Evolutionary conservation across 2,888 invertebrate genomes (phyloP).

Genomic region (Orgyia antiqua): DNA sequence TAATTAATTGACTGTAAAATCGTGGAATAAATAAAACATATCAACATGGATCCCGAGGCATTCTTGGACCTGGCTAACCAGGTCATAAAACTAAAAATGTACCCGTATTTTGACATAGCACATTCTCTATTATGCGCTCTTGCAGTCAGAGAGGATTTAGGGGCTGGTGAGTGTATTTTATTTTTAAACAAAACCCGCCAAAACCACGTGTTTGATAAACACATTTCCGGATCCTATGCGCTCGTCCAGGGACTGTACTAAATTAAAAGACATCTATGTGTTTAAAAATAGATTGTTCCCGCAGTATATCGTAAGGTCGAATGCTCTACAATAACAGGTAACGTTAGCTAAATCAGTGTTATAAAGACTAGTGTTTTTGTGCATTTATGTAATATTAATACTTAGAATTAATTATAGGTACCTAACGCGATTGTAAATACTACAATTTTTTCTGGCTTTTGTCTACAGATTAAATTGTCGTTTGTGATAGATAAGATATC

Average conservation of each 20-base stretch:
- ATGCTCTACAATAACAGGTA: constrained; percentile 12
- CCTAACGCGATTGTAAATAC: too few species aligned
- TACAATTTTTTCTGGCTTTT: too few species aligned
- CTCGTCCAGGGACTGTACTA: constrained; percentile 39
- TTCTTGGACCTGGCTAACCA: constrained; percentile 99
- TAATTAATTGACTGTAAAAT: constrained; percentile 38
- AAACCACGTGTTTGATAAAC: constrained; percentile 16
- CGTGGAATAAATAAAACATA: constrained; percentile 30
- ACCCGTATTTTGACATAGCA: constrained; percentile 99
- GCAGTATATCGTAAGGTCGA: constrained; percentile 34
- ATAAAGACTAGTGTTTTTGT: not conserved
- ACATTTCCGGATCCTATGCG: constrained; percentile 40
- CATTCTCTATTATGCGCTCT: constrained; percentile 97
- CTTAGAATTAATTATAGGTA: too few species aligned
- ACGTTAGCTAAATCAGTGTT: not conserved
- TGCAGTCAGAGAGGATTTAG: constrained; percentile 96
- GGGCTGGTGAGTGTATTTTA: constrained; percentile 83
- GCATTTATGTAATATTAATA: not conserved
- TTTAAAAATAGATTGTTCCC: constrained; percentile 67
- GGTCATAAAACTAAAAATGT: constrained; percentile 99
- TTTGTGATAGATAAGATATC: too few species aligned
- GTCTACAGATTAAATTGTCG: too few species aligned
- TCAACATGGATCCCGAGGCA: constrained; percentile 94
- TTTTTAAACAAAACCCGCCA: constrained; percentile 44
- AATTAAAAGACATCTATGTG: constrained; percentile 59